These are phyloP conservation scores for Pinna nobilis DNA, from an alignment of 1,140 invertebrate genomes.

Conservation along the genomic window DNA sequence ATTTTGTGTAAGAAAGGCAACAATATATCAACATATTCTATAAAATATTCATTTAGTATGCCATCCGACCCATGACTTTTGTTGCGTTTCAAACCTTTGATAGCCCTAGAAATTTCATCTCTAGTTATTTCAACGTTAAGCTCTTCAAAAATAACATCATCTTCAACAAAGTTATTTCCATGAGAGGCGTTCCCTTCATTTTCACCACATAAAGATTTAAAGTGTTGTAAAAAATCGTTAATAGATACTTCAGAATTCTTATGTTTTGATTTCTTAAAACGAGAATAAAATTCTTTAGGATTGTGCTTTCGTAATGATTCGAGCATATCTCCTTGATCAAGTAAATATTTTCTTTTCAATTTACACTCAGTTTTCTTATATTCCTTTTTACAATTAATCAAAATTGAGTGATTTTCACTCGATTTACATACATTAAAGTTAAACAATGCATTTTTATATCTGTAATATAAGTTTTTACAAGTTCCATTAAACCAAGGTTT, in stretches of 20 bases:
- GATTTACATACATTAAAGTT: constrained; percentile 1
- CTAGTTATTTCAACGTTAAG: not conserved
- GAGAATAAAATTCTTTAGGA: constrained; percentile 1
- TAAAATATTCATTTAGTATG: constrained; percentile 17
- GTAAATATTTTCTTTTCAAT: not conserved
- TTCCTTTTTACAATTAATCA: not conserved
- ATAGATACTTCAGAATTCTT: not conserved
- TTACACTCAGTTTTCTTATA: not conserved
- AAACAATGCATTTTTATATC: not conserved
- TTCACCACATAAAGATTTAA: constrained; percentile 1
- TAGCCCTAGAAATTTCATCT: not conserved
- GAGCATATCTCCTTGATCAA: not conserved
- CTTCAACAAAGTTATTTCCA: not conserved
- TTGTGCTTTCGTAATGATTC: not conserved
- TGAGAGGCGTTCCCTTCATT: not conserved
- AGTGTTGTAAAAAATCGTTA: not conserved
- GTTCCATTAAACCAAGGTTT: not conserved
- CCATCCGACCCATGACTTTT: not conserved
- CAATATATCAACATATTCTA: not conserved
- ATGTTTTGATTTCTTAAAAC: not conserved
- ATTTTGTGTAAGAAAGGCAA: constrained; percentile 1
- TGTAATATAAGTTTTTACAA: not conserved
- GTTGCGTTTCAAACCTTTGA: not conserved
- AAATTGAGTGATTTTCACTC: not conserved
- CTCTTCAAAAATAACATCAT: not conserved